These are phyloP conservation scores for Aurelia sp. DNA, from an alignment of 30 jellyfish, hydroid and myxozoan species.

Conservation along the genomic window DNA sequence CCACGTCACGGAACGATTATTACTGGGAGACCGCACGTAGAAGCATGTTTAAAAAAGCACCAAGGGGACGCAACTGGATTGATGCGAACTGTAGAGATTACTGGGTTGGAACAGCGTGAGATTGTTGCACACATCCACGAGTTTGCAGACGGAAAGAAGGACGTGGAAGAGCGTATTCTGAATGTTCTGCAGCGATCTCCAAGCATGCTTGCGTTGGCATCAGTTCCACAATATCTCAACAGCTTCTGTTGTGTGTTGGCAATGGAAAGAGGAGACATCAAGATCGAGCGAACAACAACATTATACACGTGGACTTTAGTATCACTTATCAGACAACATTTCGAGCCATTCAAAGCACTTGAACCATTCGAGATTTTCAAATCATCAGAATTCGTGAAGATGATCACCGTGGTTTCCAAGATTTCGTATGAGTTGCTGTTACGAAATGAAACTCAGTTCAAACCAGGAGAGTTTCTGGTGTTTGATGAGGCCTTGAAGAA, in stretches of 20 bases:
- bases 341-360: neutral
- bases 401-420: neutral
- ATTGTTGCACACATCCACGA: neutral
- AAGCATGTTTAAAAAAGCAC: neutral
- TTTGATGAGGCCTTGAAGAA: neutral
- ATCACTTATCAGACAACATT: constrained; percentile 2
- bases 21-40: constrained; percentile 15
- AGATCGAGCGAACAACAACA: neutral
- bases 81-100: neutral
- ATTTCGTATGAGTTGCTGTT: neutral
- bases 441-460: neutral
- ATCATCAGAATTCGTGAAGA: neutral
- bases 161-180: neutral
- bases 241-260: constrained; percentile 5
- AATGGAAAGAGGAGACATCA: neutral
- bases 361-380: neutral
- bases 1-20: neutral
- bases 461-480: neutral
- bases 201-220: constrained; percentile 6
- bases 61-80: neutral
- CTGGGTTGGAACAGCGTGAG: neutral
- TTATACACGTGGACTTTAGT: neutral
- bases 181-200: neutral
- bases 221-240: constrained; percentile 8
- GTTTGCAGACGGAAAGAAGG: constrained; percentile 1